Base-by-base conservation (phyloP, 2,797 vertebrate species). In the Apogon hyalosoma region DNA sequence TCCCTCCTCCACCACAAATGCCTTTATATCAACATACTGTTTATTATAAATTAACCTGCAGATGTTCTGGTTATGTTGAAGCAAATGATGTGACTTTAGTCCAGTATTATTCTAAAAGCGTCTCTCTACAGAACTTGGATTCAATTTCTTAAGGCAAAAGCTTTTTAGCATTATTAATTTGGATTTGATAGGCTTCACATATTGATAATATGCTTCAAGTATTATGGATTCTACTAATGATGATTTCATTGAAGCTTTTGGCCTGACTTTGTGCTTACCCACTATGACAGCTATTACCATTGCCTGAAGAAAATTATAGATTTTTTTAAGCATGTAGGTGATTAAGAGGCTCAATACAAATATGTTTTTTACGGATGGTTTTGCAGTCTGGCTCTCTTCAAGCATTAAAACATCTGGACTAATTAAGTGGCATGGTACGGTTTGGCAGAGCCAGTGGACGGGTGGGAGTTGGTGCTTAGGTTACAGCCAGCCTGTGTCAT, bases 401-500 rank as follows among this genome's bases (percentile, higher is more conserved):
- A 85, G 84, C 79, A 87, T 79, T 85, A 88, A 90, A 93, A 77
- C 90, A 90, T 83, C 88, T 92, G 92, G 84, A 82, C 79, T 21
- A 15, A 69, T 90, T 85, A 90, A 84, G 86, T 81, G 66, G 40
- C 73, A 74, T 10, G 60, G 79, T 91, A 76, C 89, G 61, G 66
- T 78, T 64, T 87, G 80, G 76, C 73, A 64, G 74, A 51, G 52
- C 28, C 41, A 31, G 78, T 53, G 60, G 53, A 59, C 16, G 74
- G 64, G 60, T 8, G 57, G 53, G 48, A 40, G 14, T 59, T 56
- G 4, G 51, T 52, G 61, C 58, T 90, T 51, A 49, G 60, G 63
- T 88, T 89, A 63, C 85, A 28, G 45, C 45, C 73, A 68, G 77
- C 59, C 76, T 85, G 78, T 75, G 75, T 85, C 59, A 41, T 85